phyloP scores from a whole-genome alignment of 2,888 invertebrate species.

The Idaea straminata region DNA sequence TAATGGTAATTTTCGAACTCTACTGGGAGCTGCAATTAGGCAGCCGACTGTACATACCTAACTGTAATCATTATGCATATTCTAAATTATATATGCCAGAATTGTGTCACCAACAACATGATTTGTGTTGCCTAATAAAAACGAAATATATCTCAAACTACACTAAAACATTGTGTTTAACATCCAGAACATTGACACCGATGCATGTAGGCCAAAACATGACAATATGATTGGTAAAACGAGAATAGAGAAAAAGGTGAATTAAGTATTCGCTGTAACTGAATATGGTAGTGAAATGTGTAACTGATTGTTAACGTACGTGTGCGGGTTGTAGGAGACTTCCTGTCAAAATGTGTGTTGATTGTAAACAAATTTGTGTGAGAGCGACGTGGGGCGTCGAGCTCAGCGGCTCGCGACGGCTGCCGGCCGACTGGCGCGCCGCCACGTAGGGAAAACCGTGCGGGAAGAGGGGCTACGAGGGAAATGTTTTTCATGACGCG shows the following conservation, averaged over 20 bases:
- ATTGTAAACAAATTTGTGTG: conserved; percentile 62
- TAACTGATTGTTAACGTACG: conserved; percentile 45
- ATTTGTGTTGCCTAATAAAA: conserved; percentile 12
- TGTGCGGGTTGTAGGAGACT: conserved; percentile 57
- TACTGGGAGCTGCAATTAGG: too few relatives aligned
- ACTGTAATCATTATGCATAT: conserved; percentile 1
- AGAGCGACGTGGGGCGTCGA: conserved; percentile 40
- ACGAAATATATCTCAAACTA: conserved; percentile 17
- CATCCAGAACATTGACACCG: conserved; percentile 17
- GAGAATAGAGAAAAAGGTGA: background rate
- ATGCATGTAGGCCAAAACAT: conserved; percentile 44
- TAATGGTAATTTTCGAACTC: too few relatives aligned
- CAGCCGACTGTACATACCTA: background rate
- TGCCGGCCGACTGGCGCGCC: conserved; percentile 58
- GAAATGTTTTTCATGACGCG: conserved; percentile 45
- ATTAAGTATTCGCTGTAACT: background rate
- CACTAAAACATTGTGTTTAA: conserved; percentile 7
- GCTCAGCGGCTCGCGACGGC: conserved; percentile 58
- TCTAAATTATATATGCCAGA: conserved; percentile 7
- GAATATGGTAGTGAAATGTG: background rate
- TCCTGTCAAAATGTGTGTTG: conserved; percentile 51
- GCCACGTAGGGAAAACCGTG: conserved; percentile 40
- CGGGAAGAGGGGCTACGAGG: conserved; percentile 39
- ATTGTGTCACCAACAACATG: conserved; percentile 11
- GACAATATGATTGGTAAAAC: conserved; percentile 26